A percentile compares a stretch with the other conserved stretches of the same genome.
Evolutionary conservation across 1,140 invertebrate genomes (phyloP).

Genomic region (Drosophila truncata): DNA sequence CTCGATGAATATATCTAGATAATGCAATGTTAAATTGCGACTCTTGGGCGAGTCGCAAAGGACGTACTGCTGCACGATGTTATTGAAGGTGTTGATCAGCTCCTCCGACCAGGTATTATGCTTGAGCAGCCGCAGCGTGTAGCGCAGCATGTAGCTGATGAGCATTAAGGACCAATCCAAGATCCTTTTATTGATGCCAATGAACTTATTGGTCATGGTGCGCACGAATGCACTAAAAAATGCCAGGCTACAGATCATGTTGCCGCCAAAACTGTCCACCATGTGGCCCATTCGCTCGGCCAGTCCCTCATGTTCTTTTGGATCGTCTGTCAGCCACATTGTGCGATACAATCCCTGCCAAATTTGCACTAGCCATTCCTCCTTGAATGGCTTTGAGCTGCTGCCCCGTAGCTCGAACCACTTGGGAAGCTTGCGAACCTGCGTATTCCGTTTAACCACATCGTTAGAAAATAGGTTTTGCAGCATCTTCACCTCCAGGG

Average conservation of each 20-base stretch:
- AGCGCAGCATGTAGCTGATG: constrained; percentile 91
- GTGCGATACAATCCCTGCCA: constrained; percentile 98
- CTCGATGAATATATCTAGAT: constrained; percentile 93
- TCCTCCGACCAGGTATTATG: constrained; percentile 88
- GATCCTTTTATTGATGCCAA: constrained; percentile 93
- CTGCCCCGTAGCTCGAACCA: constrained; percentile 88
- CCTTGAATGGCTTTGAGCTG: constrained; percentile 88
- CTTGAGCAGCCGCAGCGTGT: constrained; percentile 89
- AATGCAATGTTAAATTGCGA: constrained; percentile 91
- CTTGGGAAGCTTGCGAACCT: constrained; percentile 89
- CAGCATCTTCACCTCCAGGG: constrained; percentile 89
- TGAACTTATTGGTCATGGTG: constrained; percentile 93
- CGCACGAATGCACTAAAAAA: constrained; percentile 92
- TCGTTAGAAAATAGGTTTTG: fast-evolving
- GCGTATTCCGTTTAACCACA: constrained; percentile 87
- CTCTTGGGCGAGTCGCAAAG: constrained; percentile 66
- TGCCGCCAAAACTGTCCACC: constrained; percentile 89
- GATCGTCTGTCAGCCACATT: constrained; percentile 98
- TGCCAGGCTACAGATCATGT: constrained; percentile 87
- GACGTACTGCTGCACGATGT: constrained; percentile 86
- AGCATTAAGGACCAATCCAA: constrained; percentile 96
- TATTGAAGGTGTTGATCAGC: constrained; percentile 86
- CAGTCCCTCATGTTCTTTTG: constrained; percentile 94
- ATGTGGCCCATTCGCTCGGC: constrained; percentile 91
- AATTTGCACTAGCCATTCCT: constrained; percentile 92